These are phyloP conservation scores for Agrochola circellaris DNA, from an alignment of 2,888 invertebrate species.

Conservation along the genomic window DNA sequence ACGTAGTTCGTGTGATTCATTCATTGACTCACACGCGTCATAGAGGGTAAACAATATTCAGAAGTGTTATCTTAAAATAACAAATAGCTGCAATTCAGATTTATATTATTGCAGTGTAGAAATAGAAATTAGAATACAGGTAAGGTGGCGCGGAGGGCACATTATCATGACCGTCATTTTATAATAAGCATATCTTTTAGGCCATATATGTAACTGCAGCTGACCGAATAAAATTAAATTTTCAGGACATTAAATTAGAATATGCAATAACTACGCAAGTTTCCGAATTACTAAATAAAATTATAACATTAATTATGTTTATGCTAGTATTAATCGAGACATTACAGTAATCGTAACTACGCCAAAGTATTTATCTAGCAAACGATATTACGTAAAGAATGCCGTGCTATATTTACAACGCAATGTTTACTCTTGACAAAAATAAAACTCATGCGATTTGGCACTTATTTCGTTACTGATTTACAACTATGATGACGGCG, in stretches of 20 bases:
- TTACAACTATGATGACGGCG: slow-evolving; percentile 7
- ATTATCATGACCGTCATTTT: neutral
- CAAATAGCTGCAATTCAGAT: slow-evolving; percentile 18
- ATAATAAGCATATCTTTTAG: slow-evolving; percentile 4
- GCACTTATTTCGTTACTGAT: slow-evolving; percentile 58
- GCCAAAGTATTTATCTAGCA: slow-evolving; percentile 27
- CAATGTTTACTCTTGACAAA: slow-evolving; percentile 38
- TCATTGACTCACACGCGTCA: slow-evolving; percentile 28
- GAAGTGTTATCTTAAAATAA: slow-evolving; percentile 40
- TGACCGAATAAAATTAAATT: neutral
- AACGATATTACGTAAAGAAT: slow-evolving; percentile 53
- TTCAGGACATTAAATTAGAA: neutral
- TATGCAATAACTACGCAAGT: neutral
- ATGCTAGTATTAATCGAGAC: neutral
- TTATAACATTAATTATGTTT: slow-evolving; percentile 2
- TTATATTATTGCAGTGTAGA: slow-evolving; percentile 10
- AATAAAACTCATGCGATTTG: slow-evolving; percentile 60
- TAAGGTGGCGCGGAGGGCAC: neutral
- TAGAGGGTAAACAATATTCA: slow-evolving; percentile 23
- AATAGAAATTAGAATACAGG: slow-evolving; percentile 13
- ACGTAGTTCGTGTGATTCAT: slow-evolving; percentile 51
- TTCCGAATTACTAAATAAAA: slow-evolving; percentile 7
- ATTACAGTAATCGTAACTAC: slow-evolving; percentile 3
- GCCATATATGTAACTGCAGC: neutral
- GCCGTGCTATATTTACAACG: slow-evolving; percentile 33